Conservation (phyloP, 2,888 invertebrate species). For the Cerastis leucographa region DNA sequence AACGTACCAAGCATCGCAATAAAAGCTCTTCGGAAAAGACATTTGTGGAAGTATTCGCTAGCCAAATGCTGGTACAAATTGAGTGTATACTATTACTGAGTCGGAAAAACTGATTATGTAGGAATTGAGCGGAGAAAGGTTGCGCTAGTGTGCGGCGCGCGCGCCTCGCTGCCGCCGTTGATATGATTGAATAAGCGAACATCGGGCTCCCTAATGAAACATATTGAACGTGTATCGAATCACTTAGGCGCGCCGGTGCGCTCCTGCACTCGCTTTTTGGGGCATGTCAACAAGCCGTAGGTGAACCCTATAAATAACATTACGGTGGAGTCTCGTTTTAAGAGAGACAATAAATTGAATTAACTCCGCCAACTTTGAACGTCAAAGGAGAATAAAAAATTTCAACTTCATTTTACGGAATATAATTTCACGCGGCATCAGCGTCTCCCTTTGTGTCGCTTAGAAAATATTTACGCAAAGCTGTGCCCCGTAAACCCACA, state of each 20-base stretch:
- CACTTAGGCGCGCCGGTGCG: slow-evolving; percentile 87
- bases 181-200: slow-evolving; percentile 89
- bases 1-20: slow-evolving; percentile 51
- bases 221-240: slow-evolving; percentile 90
- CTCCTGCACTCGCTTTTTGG: slow-evolving; percentile 87
- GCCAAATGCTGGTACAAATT: slow-evolving; percentile 75
- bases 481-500: slow-evolving; percentile 77
- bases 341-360: slow-evolving; percentile 89
- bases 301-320: slow-evolving; percentile 88
- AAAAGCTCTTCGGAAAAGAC: slow-evolving; percentile 63
- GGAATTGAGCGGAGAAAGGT: slow-evolving; percentile 81
- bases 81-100: slow-evolving; percentile 83
- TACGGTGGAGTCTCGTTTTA: slow-evolving; percentile 87
- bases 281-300: slow-evolving; percentile 86
- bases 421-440: slow-evolving; percentile 86
- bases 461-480: slow-evolving; percentile 85
- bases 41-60: slow-evolving; percentile 70
- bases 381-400: slow-evolving; percentile 85
- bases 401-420: slow-evolving; percentile 84
- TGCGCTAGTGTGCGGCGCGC: slow-evolving; percentile 76
- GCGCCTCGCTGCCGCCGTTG: slow-evolving; percentile 77
- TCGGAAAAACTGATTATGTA: slow-evolving; percentile 87
- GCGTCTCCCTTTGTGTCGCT: slow-evolving; percentile 81
- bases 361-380: slow-evolving; percentile 86
- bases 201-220: slow-evolving; percentile 89